These are phyloP conservation scores for Tetraodon nigroviridis DNA, from an alignment of 2,113 vertebrate species.

Conservation along the genomic window DNA sequence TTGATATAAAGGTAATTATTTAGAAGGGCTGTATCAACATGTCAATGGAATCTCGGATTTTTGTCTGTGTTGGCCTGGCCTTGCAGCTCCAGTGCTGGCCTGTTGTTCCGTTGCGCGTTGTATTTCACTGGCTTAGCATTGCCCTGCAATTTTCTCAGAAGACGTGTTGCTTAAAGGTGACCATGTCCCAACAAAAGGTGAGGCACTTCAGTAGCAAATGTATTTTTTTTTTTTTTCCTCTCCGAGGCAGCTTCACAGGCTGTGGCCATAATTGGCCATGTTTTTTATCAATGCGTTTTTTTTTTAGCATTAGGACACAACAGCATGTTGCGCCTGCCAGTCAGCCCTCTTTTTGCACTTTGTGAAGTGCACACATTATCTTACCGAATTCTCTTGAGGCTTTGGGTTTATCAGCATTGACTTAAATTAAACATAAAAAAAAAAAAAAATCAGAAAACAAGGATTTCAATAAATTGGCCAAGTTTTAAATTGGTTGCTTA, in stretches of 20 bases:
- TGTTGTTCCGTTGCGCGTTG: conserved; percentile 1
- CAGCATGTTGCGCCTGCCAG: conserved; percentile 10
- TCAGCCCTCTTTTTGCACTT: conserved; percentile 4
- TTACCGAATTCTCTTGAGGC: too few species aligned
- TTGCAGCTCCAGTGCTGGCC: background rate
- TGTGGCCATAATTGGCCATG: conserved; percentile 49
- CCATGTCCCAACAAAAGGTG: conserved; percentile 19
- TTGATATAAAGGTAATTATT: background rate
- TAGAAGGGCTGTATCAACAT: background rate
- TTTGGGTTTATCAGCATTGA: too few species aligned
- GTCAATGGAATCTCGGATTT: too few species aligned
- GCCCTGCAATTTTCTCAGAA: conserved; percentile 2
- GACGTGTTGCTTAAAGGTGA: conserved; percentile 25
- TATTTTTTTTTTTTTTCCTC: conserved; percentile 42
- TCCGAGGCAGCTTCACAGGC: conserved; percentile 38
- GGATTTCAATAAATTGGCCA: too few species aligned
- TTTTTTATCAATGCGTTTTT: conserved; percentile 55
- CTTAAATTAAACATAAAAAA: too few species aligned
- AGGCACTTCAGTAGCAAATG: conserved; percentile 25
- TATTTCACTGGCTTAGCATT: conserved; percentile 4
- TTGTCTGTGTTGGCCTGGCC: too few species aligned
- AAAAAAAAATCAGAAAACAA: too few species aligned
- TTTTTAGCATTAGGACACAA: too few species aligned
- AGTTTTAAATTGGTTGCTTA: too few species aligned
- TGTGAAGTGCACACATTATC: background rate